Percentiles rank a stretch among this genome's conserved stretches.
Conservation (phyloP, 2,888 invertebrate species). For the Pammene fasciana region DNA sequence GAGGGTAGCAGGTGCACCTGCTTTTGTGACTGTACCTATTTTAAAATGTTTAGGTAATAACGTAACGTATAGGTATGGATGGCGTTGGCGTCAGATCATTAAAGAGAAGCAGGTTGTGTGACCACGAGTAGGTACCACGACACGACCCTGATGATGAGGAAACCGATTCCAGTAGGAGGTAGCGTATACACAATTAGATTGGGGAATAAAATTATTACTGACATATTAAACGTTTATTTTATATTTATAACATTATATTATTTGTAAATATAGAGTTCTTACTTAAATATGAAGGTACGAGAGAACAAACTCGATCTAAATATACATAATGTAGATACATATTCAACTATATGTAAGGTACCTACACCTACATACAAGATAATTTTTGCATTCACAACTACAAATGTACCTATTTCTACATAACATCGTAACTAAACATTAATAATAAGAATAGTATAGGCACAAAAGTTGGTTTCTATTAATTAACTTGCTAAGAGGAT, state of each 20-base stretch:
- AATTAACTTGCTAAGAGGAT: constrained; percentile 62
- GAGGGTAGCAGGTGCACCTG: too few relatives aligned
- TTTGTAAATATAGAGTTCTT: constrained; percentile 83
- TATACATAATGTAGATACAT: constrained; percentile 71
- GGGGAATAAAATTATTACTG: constrained; percentile 36
- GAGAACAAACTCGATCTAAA: constrained; percentile 78
- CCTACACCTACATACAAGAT: constrained; percentile 49
- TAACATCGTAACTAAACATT: constrained; percentile 73
- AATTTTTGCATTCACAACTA: constrained; percentile 71
- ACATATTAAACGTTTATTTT: constrained; percentile 81
- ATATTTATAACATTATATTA: constrained; percentile 83
- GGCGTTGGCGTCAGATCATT: too few relatives aligned
- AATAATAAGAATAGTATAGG: constrained; percentile 69
- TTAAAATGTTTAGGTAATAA: too few relatives aligned
- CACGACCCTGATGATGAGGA: too few relatives aligned
- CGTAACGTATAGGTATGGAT: too few relatives aligned
- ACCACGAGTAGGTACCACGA: too few relatives aligned
- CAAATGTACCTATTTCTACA: constrained; percentile 51
- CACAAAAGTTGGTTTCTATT: constrained; percentile 69
- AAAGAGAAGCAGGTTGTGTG: too few relatives aligned
- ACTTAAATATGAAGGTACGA: constrained; percentile 75
- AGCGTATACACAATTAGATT: too few relatives aligned
- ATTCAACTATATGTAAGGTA: constrained; percentile 67
- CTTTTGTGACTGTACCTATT: too few relatives aligned
- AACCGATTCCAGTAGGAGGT: too few relatives aligned